phyloP scores from a whole-genome alignment of 2,797 vertebrate genomes.

The Taenioides sp. region DNA sequence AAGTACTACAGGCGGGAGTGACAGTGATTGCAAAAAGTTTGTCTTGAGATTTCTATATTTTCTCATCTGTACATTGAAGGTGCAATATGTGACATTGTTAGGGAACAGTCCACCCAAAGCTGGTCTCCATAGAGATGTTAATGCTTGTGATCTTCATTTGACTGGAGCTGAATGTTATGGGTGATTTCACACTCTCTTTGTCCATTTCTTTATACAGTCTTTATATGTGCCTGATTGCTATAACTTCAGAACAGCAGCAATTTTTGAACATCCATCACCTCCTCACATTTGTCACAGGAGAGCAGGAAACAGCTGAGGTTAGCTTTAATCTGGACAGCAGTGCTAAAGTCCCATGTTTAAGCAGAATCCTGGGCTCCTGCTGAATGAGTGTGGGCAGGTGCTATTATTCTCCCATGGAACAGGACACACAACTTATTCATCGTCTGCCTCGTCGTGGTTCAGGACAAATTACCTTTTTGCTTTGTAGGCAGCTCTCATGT shows the following conservation, averaged over 20 bases:
- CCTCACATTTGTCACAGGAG: constrained; percentile 84
- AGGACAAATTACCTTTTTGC: constrained; percentile 64
- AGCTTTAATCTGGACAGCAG: constrained; percentile 77
- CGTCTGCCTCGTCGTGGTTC: constrained; percentile 46
- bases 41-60: background rate
- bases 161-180: too few species aligned
- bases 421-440: constrained; percentile 65
- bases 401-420: constrained; percentile 69
- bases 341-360: constrained; percentile 78
- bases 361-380: constrained; percentile 72
- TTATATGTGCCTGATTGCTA: constrained; percentile 64
- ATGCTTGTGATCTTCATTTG: too few species aligned
- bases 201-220: too few species aligned
- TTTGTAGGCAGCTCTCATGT: constrained; percentile 54
- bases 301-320: constrained; percentile 59
- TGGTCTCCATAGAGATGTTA: too few species aligned
- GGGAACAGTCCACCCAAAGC: too few species aligned
- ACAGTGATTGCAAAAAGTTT: background rate
- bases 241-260: constrained; percentile 84
- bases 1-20: background rate
- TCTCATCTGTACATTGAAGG: too few species aligned
- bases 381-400: constrained; percentile 72
- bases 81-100: too few species aligned
- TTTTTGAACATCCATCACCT: constrained; percentile 85
- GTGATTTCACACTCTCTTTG: too few species aligned